Evolutionary conservation across 2,113 vertebrate genomes (phyloP).

Genomic region (Muntiacus reevesi): DNA sequence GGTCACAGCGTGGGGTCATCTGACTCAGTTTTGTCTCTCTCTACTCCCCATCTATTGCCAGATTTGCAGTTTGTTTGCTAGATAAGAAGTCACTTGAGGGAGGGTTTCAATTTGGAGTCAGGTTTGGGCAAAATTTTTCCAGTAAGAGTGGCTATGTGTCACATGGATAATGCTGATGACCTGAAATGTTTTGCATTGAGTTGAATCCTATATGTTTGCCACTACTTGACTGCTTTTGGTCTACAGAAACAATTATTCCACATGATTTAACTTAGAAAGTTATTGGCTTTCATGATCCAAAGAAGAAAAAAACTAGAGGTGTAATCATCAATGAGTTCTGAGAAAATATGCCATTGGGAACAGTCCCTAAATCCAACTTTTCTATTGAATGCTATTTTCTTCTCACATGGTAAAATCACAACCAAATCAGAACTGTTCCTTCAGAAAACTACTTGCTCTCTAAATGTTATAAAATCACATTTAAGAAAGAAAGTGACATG

Average conservation of each 20-base stretch:
- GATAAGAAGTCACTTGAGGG: not conserved
- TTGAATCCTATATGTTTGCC: not conserved
- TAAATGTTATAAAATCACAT: not conserved
- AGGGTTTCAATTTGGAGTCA: not conserved
- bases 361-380: not conserved
- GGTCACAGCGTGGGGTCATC: rapidly evolving
- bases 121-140: not conserved
- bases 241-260: not conserved
- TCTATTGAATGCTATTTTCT: not conserved
- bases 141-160: not conserved
- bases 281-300: not conserved
- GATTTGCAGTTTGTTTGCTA: not conserved
- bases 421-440: not conserved
- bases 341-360: not conserved
- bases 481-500: not conserved
- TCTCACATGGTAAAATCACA: not conserved
- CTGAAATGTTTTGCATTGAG: not conserved
- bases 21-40: not conserved
- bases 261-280: not conserved
- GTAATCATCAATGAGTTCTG: not conserved
- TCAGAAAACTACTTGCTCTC: not conserved
- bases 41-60: rapidly evolving
- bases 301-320: not conserved
- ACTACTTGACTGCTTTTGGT: not conserved
- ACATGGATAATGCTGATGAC: not conserved